These are phyloP conservation scores for pig (Sus scrofa) DNA, from an alignment of 2,113 vertebrate species.

Conservation along the genomic window T2T-Sscrofa CM000820.6:85516001-85516500, in stretches of 20 bases:
- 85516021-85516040: too few species aligned
- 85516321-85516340: background rate
- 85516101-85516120: background rate
- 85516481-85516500: background rate
- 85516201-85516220: background rate
- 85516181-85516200: background rate
- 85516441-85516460: background rate
- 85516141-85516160: background rate
- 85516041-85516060: background rate
- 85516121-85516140: background rate
- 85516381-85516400: background rate
- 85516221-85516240: background rate
- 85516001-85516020: background rate
- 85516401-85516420: background rate
- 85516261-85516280: background rate
- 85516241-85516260: background rate
- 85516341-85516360: background rate
- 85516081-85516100: background rate
- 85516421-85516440: background rate
- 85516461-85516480: background rate
- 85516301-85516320: background rate
- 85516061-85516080: conserved; percentile 53
- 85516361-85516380: background rate
- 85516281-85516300: background rate
- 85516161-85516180: background rate